Percentiles rank a stretch among this genome's conserved stretches.
These are phyloP conservation scores for Hippocampus abdominalis DNA, from an alignment of 2,113 vertebrate species.

Conservation along the genomic window DNA sequence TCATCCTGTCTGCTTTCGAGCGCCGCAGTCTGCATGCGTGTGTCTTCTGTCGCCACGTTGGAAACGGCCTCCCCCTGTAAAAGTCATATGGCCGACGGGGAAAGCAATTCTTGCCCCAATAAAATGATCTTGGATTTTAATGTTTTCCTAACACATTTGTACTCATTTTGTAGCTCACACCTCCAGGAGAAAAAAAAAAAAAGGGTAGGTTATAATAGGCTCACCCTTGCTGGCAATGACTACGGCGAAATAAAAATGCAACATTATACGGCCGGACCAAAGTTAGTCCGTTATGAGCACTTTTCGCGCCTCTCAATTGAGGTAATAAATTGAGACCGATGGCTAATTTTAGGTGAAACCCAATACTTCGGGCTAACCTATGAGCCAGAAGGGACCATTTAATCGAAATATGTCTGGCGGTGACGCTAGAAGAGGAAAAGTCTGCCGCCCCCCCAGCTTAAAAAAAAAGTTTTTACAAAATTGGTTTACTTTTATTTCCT, in stretches of 20 bases:
- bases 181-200: constrained; percentile 33
- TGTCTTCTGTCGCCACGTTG: constrained; percentile 42
- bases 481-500: neutral
- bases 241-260: constrained; percentile 73
- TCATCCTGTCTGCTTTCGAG: neutral
- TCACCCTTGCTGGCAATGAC: constrained; percentile 56
- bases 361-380: constrained; percentile 70
- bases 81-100: constrained; percentile 55
- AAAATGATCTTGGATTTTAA: constrained; percentile 71
- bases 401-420: constrained; percentile 76
- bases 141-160: constrained; percentile 68
- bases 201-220: constrained; percentile 65
- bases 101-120: constrained; percentile 54
- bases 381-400: constrained; percentile 74
- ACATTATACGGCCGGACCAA: constrained; percentile 69
- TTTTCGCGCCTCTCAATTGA: constrained; percentile 70
- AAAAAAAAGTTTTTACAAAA: neutral
- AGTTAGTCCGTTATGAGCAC: constrained; percentile 61
- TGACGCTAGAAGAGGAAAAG: constrained; percentile 63
- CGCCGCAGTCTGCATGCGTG: neutral
- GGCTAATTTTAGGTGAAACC: constrained; percentile 80
- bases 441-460: neutral
- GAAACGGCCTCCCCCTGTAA: constrained; percentile 34
- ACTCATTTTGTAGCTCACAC: constrained; percentile 54
- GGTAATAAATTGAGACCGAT: constrained; percentile 80